phyloP scores from a whole-genome alignment of 2,797 vertebrate species.

The Yasuhikotakia modesta region DNA sequence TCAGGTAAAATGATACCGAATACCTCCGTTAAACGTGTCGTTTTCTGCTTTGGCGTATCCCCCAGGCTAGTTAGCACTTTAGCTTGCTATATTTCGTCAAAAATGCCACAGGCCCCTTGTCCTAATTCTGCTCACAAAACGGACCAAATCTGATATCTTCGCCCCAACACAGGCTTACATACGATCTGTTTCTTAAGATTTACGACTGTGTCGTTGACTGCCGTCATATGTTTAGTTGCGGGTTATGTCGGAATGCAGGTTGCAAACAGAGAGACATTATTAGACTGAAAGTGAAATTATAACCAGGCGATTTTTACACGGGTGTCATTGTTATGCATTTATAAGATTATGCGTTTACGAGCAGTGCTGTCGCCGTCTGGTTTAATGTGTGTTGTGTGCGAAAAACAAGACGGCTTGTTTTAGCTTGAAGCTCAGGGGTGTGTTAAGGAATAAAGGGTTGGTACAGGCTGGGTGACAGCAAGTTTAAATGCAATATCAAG shows the following conservation, averaged over 20 bases:
- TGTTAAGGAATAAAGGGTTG: constrained; percentile 35
- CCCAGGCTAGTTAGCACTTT: constrained; percentile 48
- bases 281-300: constrained; percentile 9
- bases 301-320: not conserved
- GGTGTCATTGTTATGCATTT: not conserved
- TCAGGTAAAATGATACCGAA: constrained; percentile 70
- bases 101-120: constrained; percentile 51
- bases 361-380: not conserved
- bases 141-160: not conserved
- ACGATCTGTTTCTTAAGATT: not conserved
- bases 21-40: constrained; percentile 17
- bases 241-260: constrained; percentile 30
- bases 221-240: constrained; percentile 8
- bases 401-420: constrained; percentile 2
- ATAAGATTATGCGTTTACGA: not conserved
- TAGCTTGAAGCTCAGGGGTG: constrained; percentile 11
- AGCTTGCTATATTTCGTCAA: constrained; percentile 60
- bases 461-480: constrained; percentile 1
- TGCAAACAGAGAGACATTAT: not conserved
- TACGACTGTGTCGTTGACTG: not conserved
- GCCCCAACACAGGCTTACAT: not conserved
- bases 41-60: constrained; percentile 22
- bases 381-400: not conserved
- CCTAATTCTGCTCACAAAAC: not conserved
- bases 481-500: not conserved